Base-by-base conservation (phyloP, 2,888 invertebrate species). In the Megalurothrips usitatus region DNA sequence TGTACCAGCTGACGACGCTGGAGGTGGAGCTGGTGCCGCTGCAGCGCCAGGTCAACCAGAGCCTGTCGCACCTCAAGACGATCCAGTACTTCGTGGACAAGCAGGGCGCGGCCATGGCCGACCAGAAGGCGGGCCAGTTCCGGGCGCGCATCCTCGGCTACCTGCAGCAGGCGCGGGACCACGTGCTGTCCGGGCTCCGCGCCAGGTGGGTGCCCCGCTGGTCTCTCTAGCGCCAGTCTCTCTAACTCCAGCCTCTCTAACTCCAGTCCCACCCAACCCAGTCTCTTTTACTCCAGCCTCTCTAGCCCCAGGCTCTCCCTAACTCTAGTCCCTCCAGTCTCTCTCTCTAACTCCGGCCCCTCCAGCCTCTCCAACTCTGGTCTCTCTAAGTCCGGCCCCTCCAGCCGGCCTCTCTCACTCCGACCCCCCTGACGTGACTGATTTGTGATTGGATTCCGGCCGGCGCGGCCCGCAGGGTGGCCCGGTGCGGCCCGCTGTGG, bases 11-110 rank as follows among this genome's bases (percentile, higher is more conserved):
- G 84, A 94, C 94, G 0, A 92, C 92, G 52, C 85, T 95, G 79
- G 94, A 95, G 85, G 88, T 95, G 11, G 92, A 94, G 84, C 86
- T 93, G 84, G 89, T 90, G 84, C 94, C 94, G 0, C 91, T 94
- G 84, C 91, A 92, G 83, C 90, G 91, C 82, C 92, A 93, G 87
- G 88, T 92, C 9, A 93, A 94, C 86, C 92, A 93, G 84, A 93
- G 93, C 0, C 87, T 94, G 10, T 91, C 91, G 81, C 93, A 94
- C 85, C 90, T 94, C 84, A 92, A 92, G 84, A 92, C 91, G n/a
- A 92, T 94, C 79, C 94, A 94, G 86, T 92, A 91, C 86, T 94
- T 92, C 87, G 90, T 95, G 83, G 91, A 93, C 84, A 92, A 91
- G 85, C 92, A 93, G 84, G 93, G 93, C 52, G 91, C 90, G 80